A percentile compares a stretch with the other conserved stretches of the same genome.
These are phyloP conservation scores for Pycnonotus jocosus DNA, from an alignment of 2,113 vertebrate species.

Conservation along the genomic window DNA sequence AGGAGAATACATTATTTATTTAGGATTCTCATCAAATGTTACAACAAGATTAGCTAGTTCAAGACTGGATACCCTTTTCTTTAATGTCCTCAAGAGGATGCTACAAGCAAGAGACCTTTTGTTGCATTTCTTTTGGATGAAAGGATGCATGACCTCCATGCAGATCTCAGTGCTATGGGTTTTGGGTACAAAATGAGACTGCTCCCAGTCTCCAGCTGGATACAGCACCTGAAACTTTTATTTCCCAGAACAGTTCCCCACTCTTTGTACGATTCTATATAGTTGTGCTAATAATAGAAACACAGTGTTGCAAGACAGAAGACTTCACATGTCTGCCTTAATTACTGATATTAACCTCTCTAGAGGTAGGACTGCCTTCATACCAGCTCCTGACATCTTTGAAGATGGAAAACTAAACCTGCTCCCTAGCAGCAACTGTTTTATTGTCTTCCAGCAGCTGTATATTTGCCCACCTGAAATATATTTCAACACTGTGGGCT, in stretches of 20 bases:
- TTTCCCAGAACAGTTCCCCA: not conserved
- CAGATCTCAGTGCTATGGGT: not conserved
- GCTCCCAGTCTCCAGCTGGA: not conserved
- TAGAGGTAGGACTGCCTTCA: not conserved
- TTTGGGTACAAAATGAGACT: not conserved
- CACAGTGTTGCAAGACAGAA: not conserved
- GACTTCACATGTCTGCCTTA: not conserved
- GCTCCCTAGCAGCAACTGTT: not conserved
- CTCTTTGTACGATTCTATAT: not conserved
- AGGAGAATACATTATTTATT: not conserved
- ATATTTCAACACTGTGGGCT: not conserved
- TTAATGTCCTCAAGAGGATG: not conserved
- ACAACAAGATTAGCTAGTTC: not conserved
- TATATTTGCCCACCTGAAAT: not conserved
- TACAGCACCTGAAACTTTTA: not conserved
- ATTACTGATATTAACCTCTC: not conserved
- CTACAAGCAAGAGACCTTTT: not conserved
- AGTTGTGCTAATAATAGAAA: not conserved
- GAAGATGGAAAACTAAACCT: not conserved
- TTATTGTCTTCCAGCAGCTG: not conserved
- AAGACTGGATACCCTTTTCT: not conserved
- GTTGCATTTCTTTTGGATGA: not conserved
- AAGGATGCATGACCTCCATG: not conserved
- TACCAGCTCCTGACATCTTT: not conserved
- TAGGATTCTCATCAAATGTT: not conserved